Conservation (phyloP, 2,113 vertebrate species). For the Tetraodon nigroviridis region DNA sequence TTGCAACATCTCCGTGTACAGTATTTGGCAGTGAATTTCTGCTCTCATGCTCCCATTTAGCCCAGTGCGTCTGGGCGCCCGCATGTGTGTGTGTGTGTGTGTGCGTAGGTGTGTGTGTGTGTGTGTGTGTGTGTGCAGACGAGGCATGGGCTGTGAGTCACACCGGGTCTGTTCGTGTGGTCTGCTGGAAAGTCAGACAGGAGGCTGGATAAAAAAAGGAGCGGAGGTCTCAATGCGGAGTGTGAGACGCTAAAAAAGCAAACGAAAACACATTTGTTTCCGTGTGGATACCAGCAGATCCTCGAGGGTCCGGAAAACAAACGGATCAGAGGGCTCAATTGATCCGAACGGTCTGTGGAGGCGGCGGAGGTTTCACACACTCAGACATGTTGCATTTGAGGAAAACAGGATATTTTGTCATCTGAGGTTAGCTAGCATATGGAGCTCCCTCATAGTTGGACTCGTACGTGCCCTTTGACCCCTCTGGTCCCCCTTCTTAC, state of each 20-base stretch:
- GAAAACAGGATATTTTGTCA: constrained; percentile 42
- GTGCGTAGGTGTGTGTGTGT: background rate
- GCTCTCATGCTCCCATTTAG: constrained; percentile 25
- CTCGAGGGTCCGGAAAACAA: background rate
- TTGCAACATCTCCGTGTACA: constrained; percentile 10
- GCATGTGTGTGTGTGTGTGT: constrained; percentile 2
- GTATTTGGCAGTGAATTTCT: constrained; percentile 12
- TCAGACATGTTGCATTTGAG: constrained; percentile 29
- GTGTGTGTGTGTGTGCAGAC: constrained; percentile 17
- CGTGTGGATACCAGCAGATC: background rate
- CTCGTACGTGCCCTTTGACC: constrained; percentile 1
- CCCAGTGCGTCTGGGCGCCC: background rate
- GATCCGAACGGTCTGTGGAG: background rate
- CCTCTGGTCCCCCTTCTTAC: constrained; percentile 1
- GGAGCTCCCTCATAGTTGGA: constrained; percentile 19
- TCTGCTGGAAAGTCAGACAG: constrained; percentile 52
- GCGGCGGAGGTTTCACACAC: constrained; percentile 39
- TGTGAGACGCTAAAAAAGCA: constrained; percentile 15
- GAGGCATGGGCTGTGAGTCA: constrained; percentile 67
- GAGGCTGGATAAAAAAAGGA: constrained; percentile 46
- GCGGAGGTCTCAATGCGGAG: constrained; percentile 32
- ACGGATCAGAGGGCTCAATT: background rate
- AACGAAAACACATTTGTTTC: constrained; percentile 22
- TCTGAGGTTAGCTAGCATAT: constrained; percentile 37
- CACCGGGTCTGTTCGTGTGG: constrained; percentile 34